Evolutionary conservation across 2,888 invertebrate species (phyloP).

Genomic region (Sepiola atlantica): DNA sequence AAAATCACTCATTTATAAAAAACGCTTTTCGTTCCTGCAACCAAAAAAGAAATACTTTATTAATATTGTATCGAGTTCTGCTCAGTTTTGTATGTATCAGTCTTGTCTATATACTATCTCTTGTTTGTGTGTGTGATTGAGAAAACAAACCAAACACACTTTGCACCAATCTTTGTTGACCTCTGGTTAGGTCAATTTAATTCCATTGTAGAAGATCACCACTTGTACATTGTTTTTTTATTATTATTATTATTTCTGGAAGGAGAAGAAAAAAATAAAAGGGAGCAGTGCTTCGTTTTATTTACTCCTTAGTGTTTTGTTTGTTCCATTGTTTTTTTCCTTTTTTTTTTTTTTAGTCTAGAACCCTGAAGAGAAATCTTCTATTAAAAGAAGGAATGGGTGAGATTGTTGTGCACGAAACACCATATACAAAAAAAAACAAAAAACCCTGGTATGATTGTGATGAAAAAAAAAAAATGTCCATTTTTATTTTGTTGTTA

Average conservation of each 20-base stretch:
- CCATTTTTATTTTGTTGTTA: neutral
- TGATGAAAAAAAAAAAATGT: too few relatives aligned
- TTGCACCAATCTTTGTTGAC: neutral
- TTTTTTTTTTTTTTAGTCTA: neutral
- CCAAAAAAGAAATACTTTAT: neutral
- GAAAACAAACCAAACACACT: neutral
- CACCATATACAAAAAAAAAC: neutral
- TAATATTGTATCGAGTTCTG: neutral
- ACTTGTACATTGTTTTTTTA: neutral
- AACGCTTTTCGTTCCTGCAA: neutral
- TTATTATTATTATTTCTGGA: neutral
- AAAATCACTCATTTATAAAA: neutral
- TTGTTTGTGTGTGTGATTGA: neutral
- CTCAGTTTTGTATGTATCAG: neutral
- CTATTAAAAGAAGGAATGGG: neutral
- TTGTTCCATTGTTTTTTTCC: too few relatives aligned
- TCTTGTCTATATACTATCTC: neutral
- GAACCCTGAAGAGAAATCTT: neutral
- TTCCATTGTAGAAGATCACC: neutral
- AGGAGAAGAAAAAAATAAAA: neutral
- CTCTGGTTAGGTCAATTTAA: conserved; percentile 32
- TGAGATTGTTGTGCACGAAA: neutral
- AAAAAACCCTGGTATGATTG: neutral
- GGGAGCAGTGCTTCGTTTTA: neutral
- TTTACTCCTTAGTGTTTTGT: neutral